Conservation (phyloP, 2,888 invertebrate genomes). For the Eurois occulta region DNA sequence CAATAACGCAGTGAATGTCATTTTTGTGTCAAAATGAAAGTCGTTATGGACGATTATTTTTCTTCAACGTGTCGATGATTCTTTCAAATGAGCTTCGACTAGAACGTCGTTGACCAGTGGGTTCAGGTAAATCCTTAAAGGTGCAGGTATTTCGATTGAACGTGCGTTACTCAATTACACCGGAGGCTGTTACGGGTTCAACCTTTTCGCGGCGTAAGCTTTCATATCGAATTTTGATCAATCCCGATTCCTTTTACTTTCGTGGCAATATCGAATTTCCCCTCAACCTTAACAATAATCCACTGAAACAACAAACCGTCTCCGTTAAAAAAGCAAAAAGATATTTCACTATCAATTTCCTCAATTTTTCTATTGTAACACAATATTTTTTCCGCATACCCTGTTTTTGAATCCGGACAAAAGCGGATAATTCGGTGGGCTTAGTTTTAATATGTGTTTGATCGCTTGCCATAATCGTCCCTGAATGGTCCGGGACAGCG, state of each 20-base stretch:
- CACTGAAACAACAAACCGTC: background rate
- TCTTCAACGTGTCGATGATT: too few relatives aligned
- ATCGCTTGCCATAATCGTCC: conserved; percentile 53
- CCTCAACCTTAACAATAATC: background rate
- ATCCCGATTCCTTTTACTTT: background rate
- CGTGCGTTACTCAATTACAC: background rate
- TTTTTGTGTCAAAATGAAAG: too few relatives aligned
- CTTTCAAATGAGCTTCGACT: too few relatives aligned
- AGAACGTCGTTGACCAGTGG: background rate
- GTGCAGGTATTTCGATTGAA: background rate
- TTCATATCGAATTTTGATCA: background rate
- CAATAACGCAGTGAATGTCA: too few relatives aligned
- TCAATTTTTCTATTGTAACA: background rate
- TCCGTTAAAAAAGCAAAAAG: conserved; percentile 51
- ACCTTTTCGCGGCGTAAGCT: background rate
- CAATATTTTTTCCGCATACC: conserved; percentile 27
- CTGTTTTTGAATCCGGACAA: conserved; percentile 30
- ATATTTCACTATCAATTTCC: conserved; percentile 18
- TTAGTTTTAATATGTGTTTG: conserved; percentile 56
- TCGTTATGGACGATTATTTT: too few relatives aligned
- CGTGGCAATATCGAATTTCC: background rate
- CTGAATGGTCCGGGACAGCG: conserved; percentile 47
- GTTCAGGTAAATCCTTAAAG: background rate
- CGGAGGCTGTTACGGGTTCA: background rate
- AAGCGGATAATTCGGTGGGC: conserved; percentile 26